These are phyloP conservation scores for Emesis russula DNA, from an alignment of 2,888 invertebrate genomes.

Conservation along the genomic window DNA sequence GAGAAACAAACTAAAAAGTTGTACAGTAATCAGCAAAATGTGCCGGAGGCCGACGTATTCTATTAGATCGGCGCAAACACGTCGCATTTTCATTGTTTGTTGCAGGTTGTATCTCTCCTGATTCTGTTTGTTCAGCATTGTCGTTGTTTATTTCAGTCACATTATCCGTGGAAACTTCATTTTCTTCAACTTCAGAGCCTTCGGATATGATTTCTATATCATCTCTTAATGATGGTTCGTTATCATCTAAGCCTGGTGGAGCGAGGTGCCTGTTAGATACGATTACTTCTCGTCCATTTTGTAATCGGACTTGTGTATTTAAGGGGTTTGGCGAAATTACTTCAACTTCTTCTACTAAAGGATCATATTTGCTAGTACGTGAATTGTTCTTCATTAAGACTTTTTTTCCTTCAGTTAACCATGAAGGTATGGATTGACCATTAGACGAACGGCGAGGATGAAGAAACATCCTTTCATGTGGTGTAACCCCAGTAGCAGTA, in stretches of 20 bases:
- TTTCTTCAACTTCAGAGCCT: no score
- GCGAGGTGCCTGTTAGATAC: not conserved
- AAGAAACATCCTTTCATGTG: constrained; percentile 59
- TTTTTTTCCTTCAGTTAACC: not conserved
- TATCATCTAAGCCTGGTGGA: not conserved
- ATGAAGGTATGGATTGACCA: constrained; percentile 45
- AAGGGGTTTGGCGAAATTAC: not conserved
- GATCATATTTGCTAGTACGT: not conserved
- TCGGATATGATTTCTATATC: no score
- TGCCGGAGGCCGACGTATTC: no score
- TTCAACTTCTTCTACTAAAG: not conserved
- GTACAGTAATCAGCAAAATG: no score
- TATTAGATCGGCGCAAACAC: no score
- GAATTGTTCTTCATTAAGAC: not conserved
- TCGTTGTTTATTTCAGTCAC: no score
- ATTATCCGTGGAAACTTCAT: no score
- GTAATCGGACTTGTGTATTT: not conserved
- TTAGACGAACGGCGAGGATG: constrained; percentile 40
- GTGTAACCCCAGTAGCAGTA: constrained; percentile 53
- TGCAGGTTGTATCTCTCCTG: no score
- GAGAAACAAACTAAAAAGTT: no score
- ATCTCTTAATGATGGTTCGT: no score
- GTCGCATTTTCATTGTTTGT: no score
- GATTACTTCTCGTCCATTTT: not conserved
- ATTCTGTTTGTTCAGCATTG: no score